phyloP scores from a whole-genome alignment of 2,113 vertebrate species.

The Trogon surrucura region DNA sequence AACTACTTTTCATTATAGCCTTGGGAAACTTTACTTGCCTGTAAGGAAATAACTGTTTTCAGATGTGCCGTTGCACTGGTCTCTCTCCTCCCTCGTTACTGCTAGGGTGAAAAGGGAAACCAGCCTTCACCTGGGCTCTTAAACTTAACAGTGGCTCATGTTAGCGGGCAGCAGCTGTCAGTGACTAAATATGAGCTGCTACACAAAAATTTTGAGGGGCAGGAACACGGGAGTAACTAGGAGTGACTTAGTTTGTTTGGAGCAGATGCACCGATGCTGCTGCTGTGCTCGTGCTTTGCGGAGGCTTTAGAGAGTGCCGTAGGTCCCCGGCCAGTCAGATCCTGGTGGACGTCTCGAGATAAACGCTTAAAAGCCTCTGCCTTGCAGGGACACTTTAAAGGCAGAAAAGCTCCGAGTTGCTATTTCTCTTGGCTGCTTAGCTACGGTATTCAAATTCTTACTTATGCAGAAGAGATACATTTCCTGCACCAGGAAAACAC shows the following conservation, averaged over 20 bases:
- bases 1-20: not conserved
- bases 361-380: not conserved
- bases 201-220: not conserved
- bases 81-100: not conserved
- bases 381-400: not conserved
- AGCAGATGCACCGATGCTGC: fast-evolving
- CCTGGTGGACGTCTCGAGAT: not conserved
- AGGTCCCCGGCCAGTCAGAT: not conserved
- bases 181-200: not conserved
- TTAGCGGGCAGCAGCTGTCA: not conserved
- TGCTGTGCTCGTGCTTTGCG: not conserved
- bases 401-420: not conserved
- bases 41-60: not conserved
- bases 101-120: not conserved
- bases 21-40: not conserved
- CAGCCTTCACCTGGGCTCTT: not conserved
- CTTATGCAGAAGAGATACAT: not conserved
- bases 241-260: fast-evolving
- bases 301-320: not conserved
- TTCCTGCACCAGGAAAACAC: not conserved
- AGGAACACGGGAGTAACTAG: not conserved
- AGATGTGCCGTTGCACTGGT: not conserved
- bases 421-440: not conserved
- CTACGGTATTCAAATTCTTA: not conserved
- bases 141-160: not conserved